Evolutionary conservation across 2,113 vertebrate species (phyloP), one percentile per base, ranked within the genome.

Genomic region (Dasyornis broadbenti): DNA sequence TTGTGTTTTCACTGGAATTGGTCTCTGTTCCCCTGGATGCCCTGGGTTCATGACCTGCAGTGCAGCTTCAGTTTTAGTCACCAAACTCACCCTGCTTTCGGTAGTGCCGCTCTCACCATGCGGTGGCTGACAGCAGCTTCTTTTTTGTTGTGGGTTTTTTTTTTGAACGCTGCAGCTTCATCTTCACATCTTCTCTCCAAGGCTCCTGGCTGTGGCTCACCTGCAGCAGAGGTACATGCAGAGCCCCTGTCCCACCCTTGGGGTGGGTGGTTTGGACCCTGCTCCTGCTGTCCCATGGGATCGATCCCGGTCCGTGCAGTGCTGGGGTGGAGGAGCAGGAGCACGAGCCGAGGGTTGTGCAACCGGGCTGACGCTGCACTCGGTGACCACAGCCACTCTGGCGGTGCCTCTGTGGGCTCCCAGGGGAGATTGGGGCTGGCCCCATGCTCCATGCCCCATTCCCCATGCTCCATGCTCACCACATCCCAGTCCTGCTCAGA

Each of bases 261-360:
- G 53, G 45, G 5, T 11, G 54, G 3, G 8, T 11, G 10, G 45
- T 40, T 23, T 24, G 47, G 60, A 44, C 49, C 49, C 33, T 54
- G 79, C 20, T 54, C 60, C 39, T 1, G 0, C n/a, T 2, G 16
- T 40, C 30, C 69, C 0, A 0, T 3, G 54, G 59, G 37, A 82
- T 73, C 8, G 2, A 4, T 73, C 42, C 72, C 1, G 0, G 9
- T 68, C 45, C 3, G 8, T 15, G 20, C 19, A 4, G 35, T 3
- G 59, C 63, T 20, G 28, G 40, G 66, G 10, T 3, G 13, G 44
- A 11, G 4, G 16, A 65, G 37, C 50, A 18, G 1, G 13, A 42
- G 75, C 81, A 9, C 0, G 5, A 47, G 77, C 72, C 3, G 3
- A 2, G 15, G 10, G 65, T 75, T 90, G 94, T 56, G 89, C 83